Conservation (phyloP, 2,797 vertebrate genomes). For the Huso huso region DNA sequence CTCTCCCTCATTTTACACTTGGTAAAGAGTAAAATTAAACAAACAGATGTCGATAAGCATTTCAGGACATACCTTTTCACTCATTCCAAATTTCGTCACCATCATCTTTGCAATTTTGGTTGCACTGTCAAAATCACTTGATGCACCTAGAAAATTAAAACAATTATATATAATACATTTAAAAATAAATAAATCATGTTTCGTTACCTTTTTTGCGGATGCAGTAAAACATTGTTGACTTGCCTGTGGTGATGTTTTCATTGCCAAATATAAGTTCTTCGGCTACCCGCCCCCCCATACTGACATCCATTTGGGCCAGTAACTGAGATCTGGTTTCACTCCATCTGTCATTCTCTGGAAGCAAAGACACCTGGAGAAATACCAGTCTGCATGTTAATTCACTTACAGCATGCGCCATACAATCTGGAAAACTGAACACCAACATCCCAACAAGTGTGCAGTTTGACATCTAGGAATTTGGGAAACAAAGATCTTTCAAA, state of each 20-base stretch:
- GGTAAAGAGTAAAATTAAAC: too few species aligned
- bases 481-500: not conserved
- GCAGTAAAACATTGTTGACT: not conserved
- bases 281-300: conserved; percentile 93
- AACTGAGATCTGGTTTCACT: conserved; percentile 92
- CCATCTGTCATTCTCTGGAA: conserved; percentile 94
- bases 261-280: conserved; percentile 92
- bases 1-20: too few species aligned
- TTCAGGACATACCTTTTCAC: conserved; percentile 76
- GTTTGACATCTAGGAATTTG: not conserved
- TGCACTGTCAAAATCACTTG: conserved; percentile 93
- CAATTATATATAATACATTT: not conserved
- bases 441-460: too few species aligned
- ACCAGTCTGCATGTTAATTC: not conserved
- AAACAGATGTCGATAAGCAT: not conserved
- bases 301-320: conserved; percentile 96
- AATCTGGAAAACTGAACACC: too few species aligned
- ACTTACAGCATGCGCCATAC: too few species aligned
- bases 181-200: conserved; percentile 2
- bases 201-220: too few species aligned
- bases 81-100: conserved; percentile 97
- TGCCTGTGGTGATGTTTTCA: conserved; percentile 91
- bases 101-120: conserved; percentile 93
- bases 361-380: conserved; percentile 77
- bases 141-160: conserved; percentile 68